Conservation (phyloP, 92 coral and sea anemone genomes). For the Virgularia gustaviana region DNA sequence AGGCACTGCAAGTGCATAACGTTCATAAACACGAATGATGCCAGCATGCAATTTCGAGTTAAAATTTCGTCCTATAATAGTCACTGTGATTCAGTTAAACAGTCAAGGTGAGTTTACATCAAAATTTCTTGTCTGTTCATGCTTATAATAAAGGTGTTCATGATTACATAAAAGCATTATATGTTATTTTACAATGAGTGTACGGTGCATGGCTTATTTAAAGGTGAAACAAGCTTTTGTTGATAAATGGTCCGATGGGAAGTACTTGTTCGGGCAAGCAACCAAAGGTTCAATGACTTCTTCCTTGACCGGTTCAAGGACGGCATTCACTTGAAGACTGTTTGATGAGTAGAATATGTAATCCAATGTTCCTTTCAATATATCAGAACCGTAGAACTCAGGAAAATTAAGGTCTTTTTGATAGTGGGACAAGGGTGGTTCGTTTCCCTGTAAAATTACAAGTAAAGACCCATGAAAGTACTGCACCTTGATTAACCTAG, state of each 20-base stretch:
- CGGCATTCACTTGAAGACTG: constrained; percentile 53
- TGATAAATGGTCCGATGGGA: constrained; percentile 75
- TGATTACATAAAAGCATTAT: too few species aligned
- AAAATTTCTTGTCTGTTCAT: too few species aligned
- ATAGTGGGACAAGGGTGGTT: constrained; percentile 23
- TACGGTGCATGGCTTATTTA: neutral
- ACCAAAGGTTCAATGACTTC: constrained; percentile 39
- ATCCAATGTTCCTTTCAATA: constrained; percentile 58
- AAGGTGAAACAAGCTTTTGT: constrained; percentile 66
- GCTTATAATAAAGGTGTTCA: too few species aligned
- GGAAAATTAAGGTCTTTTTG: constrained; percentile 15
- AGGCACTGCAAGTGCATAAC: too few species aligned
- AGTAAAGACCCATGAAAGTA: too few species aligned
- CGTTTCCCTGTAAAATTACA: too few species aligned
- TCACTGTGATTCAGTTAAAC: too few species aligned
- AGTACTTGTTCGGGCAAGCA: constrained; percentile 64
- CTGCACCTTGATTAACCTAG: too few species aligned
- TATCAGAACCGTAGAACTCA: neutral
- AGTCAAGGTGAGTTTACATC: too few species aligned
- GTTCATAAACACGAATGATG: too few species aligned
- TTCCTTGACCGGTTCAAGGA: constrained; percentile 51
- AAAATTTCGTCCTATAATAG: too few species aligned
- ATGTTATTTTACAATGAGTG: neutral
- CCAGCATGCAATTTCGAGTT: too few species aligned
- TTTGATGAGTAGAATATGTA: constrained; percentile 75